These are phyloP conservation scores for Xiphophorus hellerii DNA, from an alignment of 2,113 vertebrate genomes.

Conservation along the genomic window DNA sequence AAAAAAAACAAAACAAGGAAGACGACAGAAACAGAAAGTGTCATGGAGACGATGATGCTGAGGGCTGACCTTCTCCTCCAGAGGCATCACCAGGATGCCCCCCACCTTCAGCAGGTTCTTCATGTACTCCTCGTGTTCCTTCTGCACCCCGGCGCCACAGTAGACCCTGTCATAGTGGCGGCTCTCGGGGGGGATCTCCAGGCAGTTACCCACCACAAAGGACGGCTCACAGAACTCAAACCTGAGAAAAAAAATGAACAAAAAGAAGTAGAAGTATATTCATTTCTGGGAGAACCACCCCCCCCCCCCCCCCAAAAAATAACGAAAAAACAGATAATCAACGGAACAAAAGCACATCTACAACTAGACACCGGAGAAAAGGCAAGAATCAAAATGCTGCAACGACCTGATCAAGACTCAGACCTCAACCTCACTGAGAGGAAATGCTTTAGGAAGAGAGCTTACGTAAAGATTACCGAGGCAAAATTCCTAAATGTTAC, in stretches of 20 bases:
- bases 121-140: slow-evolving; percentile 96
- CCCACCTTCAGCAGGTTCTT: slow-evolving; percentile 94
- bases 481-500: too few species aligned
- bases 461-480: too few species aligned
- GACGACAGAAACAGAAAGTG: not conserved
- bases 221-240: slow-evolving; percentile 98
- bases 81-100: slow-evolving; percentile 94
- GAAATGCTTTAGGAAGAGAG: too few species aligned
- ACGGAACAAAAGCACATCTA: too few species aligned
- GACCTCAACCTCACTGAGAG: too few species aligned
- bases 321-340: too few species aligned
- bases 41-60: too few species aligned
- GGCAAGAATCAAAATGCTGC: too few species aligned
- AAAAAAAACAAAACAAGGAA: too few species aligned
- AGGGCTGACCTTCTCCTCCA: slow-evolving; percentile 90
- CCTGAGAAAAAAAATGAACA: slow-evolving; percentile 67
- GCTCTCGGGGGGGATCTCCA: slow-evolving; percentile 91
- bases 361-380: too few species aligned
- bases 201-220: slow-evolving; percentile 93
- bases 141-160: slow-evolving; percentile 96
- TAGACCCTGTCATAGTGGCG: slow-evolving; percentile 95
- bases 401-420: too few species aligned
- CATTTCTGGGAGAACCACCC: not conserved
- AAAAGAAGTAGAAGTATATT: not conserved
- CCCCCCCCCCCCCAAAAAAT: not conserved